Evolutionary conservation across 2,797 vertebrate species (phyloP).

Genomic region (Clarias platycephalus): DNA sequence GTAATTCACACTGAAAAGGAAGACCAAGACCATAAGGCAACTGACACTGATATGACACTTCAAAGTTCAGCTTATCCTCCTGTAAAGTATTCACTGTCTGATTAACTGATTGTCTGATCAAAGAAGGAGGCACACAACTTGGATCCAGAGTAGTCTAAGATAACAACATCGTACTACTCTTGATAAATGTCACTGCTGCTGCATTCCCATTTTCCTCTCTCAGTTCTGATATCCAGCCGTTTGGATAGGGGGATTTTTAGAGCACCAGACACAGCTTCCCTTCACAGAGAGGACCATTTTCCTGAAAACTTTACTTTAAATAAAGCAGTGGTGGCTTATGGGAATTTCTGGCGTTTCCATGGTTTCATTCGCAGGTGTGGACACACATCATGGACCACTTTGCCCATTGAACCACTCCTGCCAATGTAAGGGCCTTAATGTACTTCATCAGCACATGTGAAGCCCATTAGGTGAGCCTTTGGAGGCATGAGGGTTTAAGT

Average conservation of each 20-base stretch:
- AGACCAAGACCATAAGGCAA: neutral
- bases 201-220: conserved; percentile 24
- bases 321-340: neutral
- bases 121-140: neutral
- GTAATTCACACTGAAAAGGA: neutral
- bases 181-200: conserved; percentile 45
- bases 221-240: conserved; percentile 3
- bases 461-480: conserved; percentile 1
- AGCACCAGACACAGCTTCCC: neutral
- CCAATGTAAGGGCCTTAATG: neutral
- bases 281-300: neutral
- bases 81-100: conserved; percentile 3
- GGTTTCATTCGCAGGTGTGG: neutral
- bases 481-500: conserved; percentile 9
- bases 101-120: conserved; percentile 26
- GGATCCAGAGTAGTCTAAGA: conserved; percentile 27
- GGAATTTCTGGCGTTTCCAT: neutral
- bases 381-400: neutral
- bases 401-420: neutral
- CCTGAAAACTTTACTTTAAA: neutral
- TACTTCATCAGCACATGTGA: conserved; percentile 4
- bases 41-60: neutral
- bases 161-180: conserved; percentile 23
- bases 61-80: conserved; percentile 16
- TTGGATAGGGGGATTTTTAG: neutral